Evolutionary conservation across 64 coral and sea anemone genomes (phyloP).

Genomic region (Montipora cactus): DNA sequence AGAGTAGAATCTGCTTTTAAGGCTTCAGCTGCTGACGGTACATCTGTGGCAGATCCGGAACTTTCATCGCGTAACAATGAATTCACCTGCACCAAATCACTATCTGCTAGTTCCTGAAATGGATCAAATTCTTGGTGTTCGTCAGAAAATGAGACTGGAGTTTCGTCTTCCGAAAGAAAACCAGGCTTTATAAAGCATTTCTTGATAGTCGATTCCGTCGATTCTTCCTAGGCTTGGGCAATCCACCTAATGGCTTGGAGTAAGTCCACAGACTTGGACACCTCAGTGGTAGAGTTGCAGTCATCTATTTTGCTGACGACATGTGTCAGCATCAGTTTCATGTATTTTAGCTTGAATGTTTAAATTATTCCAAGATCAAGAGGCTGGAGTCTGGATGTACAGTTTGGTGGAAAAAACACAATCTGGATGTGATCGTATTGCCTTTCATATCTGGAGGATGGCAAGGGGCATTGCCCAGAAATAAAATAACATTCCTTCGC

Average conservation of each 20-base stretch:
- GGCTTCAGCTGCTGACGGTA: conserved; percentile 9
- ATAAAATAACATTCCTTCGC: conserved; percentile 8
- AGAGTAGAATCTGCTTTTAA: conserved; percentile 17
- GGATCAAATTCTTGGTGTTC: conserved; percentile 38
- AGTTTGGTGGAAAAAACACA: conserved; percentile 50
- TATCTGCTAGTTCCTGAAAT: conserved; percentile 6
- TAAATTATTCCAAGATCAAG: conserved; percentile 45
- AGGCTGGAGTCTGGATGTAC: conserved; percentile 29
- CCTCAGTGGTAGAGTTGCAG: conserved; percentile 37
- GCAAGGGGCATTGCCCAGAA: conserved; percentile 30
- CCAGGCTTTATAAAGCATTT: conserved; percentile 36
- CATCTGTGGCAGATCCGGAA: background rate
- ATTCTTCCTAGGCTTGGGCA: conserved; percentile 13
- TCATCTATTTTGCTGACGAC: conserved; percentile 49
- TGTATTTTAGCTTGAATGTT: conserved; percentile 51
- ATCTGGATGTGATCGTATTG: conserved; percentile 48
- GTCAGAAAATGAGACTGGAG: conserved; percentile 21
- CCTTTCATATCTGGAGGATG: conserved; percentile 67
- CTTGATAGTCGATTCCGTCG: conserved; percentile 27
- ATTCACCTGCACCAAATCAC: conserved; percentile 36
- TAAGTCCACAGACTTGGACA: conserved; percentile 39
- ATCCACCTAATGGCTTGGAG: conserved; percentile 44
- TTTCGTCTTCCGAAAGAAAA: background rate
- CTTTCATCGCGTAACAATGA: conserved; percentile 18
- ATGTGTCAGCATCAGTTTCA: conserved; percentile 59